Conservation (phyloP, 2,888 invertebrate genomes). For the Leptinotarsa peninsularis region DNA sequence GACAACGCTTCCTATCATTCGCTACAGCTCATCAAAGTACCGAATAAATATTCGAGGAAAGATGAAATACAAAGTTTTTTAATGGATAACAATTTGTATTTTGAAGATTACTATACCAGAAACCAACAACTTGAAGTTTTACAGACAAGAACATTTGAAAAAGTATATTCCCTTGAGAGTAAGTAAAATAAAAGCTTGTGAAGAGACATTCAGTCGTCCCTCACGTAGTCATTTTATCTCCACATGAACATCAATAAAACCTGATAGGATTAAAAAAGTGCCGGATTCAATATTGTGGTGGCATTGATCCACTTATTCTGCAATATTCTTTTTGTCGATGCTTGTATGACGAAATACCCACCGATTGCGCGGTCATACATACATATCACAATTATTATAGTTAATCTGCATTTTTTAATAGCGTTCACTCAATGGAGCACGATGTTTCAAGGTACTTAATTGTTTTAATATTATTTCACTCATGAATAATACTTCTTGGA, state of each 20-base stretch:
- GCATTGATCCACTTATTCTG: background rate
- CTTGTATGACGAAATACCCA: background rate
- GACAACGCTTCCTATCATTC: too few species aligned
- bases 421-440: background rate
- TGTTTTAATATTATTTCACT: background rate
- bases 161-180: too few species aligned
- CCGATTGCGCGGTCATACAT: background rate
- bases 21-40: too few species aligned
- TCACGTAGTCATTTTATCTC: too few species aligned
- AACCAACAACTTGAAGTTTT: too few species aligned
- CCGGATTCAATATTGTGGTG: background rate
- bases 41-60: too few species aligned
- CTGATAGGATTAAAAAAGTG: background rate
- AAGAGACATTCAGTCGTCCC: too few species aligned
- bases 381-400: constrained; percentile 2
- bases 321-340: background rate
- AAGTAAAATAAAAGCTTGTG: too few species aligned
- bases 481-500: background rate
- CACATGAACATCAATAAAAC: background rate
- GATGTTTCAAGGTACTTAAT: background rate
- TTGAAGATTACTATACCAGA: too few species aligned
- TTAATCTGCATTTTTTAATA: constrained; percentile 3
- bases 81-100: too few species aligned
- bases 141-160: too few species aligned
- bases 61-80: too few species aligned